Evolutionary conservation across 2,888 invertebrate genomes (phyloP).

Genomic region (Mesopsocus fuscifrons): DNA sequence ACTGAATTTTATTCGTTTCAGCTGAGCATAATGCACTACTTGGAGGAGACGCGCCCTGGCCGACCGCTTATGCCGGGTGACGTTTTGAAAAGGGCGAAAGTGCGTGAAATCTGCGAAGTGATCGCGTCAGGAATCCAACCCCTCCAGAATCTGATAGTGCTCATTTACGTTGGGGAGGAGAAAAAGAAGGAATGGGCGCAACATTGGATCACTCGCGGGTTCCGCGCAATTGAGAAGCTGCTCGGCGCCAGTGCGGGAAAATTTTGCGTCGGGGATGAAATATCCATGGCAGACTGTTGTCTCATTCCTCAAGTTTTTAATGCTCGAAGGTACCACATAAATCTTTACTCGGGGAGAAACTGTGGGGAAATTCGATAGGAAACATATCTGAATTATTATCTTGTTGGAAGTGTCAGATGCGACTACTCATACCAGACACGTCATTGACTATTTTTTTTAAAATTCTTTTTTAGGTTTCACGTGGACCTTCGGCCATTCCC

Average conservation of each 20-base stretch:
- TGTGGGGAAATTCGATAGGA: too few relatives aligned
- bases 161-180: conserved; percentile 73
- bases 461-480: conserved; percentile 68
- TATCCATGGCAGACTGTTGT: conserved; percentile 88
- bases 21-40: conserved; percentile 81
- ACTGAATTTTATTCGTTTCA: too few relatives aligned
- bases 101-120: conserved; percentile 74
- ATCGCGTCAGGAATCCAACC: conserved; percentile 94
- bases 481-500: conserved; percentile 82
- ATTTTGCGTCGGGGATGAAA: conserved; percentile 84
- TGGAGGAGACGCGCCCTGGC: conserved; percentile 82
- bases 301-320: conserved; percentile 91
- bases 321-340: conserved; percentile 57
- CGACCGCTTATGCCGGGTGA: conserved; percentile 76
- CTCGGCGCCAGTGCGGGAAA: conserved; percentile 69
- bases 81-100: conserved; percentile 73
- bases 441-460: too few relatives aligned
- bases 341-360: too few relatives aligned
- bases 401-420: too few relatives aligned
- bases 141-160: conserved; percentile 75
- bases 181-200: conserved; percentile 86
- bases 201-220: conserved; percentile 80
- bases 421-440: too few relatives aligned
- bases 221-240: conserved; percentile 72
- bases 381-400: too few relatives aligned